Evolutionary conservation across 2,113 vertebrate species (phyloP).

Genomic region (Leucosticte australis): DNA sequence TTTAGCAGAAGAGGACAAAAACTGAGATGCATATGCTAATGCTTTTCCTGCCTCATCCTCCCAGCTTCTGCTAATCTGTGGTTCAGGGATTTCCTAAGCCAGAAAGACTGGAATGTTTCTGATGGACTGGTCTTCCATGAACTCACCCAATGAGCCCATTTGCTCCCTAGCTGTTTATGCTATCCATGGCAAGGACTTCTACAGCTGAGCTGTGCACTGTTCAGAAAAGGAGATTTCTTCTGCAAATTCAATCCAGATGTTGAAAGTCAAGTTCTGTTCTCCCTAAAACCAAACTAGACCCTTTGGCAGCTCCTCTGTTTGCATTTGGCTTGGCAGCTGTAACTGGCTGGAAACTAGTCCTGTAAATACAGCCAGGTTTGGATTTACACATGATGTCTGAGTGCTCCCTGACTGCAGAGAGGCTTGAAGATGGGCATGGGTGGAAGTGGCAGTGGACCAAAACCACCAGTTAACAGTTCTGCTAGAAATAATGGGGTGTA

Average conservation of each 20-base stretch:
- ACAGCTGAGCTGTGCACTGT: background rate
- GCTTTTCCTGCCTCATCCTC: background rate
- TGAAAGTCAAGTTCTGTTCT: slow-evolving; percentile 1
- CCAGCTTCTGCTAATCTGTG: background rate
- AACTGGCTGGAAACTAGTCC: background rate
- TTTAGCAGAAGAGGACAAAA: background rate
- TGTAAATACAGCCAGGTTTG: background rate
- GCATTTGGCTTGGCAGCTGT: background rate
- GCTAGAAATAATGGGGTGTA: background rate
- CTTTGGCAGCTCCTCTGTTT: background rate
- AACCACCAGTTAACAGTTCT: background rate
- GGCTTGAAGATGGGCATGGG: background rate
- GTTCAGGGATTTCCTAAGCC: background rate
- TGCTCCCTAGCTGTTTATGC: background rate
- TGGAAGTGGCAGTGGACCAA: background rate
- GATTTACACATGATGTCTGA: background rate
- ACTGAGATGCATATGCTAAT: background rate
- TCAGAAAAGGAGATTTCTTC: background rate
- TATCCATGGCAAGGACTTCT: background rate
- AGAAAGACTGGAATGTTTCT: slow-evolving; percentile 25
- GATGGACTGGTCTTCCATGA: background rate
- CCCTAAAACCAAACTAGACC: background rate
- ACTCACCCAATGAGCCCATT: background rate
- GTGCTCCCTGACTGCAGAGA: background rate
- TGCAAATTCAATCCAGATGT: background rate